Evolutionary conservation across 2,888 invertebrate genomes (phyloP), one percentile per base, ranked within the genome.

Genomic region (Villa cingulata): DNA sequence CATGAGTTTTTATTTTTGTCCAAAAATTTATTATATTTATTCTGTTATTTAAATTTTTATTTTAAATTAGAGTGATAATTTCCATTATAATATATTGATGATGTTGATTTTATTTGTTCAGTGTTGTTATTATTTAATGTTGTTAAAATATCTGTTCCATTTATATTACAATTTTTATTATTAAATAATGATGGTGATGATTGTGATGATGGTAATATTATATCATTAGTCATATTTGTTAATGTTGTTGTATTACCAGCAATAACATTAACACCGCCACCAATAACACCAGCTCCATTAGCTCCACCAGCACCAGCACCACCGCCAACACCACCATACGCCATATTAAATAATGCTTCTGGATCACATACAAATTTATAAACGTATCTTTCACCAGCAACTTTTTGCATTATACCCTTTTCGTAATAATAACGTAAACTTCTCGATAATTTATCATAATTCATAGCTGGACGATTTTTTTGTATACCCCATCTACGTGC

Each of bases 351-450:
- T 4, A 90, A 70, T 0, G 88, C 88, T 54, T 89, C 88, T 0
- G 94, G 94, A 67, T 94, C 92, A 68, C 94, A 95, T 2, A 95
- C 92, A 65, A 95, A 95, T 64, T 92, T 90, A 73, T 95, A 95
- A 14, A 95, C 94, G 71, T 95, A 95, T 59, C 94, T 78, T 64
- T 95, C 94, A 0, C 95, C 91, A 48, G 90, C 88, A 0, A 95
- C 95, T 70, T 95, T 95, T 70, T 94, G 94, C 92, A 95, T 94
- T 60, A 95, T 95, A n/a, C 94, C 94, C 65, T 95, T 95, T 68
- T 95, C 94, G 65, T 95, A 95, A 65, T 95, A 95, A 61, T 95
- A 95, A n/a, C 95, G 77, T 37, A 95, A 73, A 0, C 94, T 94
- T 9, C 95, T 76, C 37, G 92, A 92, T 42, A 95, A 71, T 66